Percentiles rank a stretch among this genome's conserved stretches.
Evolutionary conservation across 1,140 invertebrate species (phyloP).

Genomic region (Drosophila gunungcola): DNA sequence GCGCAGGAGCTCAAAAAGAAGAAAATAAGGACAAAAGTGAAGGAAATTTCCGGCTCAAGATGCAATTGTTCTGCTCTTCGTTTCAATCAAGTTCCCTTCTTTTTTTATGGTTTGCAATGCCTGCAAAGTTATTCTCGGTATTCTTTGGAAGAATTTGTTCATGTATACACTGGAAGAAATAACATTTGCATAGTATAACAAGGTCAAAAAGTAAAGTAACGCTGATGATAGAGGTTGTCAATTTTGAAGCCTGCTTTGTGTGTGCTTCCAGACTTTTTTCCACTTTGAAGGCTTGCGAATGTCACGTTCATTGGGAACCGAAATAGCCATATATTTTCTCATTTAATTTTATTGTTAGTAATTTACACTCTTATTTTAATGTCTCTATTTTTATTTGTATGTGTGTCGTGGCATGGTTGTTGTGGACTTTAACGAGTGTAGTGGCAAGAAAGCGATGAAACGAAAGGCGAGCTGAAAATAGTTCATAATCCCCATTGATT

Average conservation of each 20-base stretch:
- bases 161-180: background rate
- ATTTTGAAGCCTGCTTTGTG: no score
- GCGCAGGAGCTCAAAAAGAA: background rate
- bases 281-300: background rate
- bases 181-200: no score
- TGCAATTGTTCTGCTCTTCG: slow-evolving; percentile 11
- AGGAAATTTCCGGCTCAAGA: slow-evolving; percentile 15
- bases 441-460: slow-evolving; percentile 10
- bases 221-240: no score
- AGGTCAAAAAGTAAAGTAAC: no score
- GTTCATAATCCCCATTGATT: slow-evolving; percentile 76
- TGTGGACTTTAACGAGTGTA: background rate
- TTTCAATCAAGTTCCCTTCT: slow-evolving; percentile 3
- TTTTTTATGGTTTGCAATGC: slow-evolving; percentile 5
- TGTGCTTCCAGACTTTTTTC: background rate
- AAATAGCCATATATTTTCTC: background rate
- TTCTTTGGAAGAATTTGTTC: background rate
- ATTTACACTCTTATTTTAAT: background rate
- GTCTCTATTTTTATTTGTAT: background rate
- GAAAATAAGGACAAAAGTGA: background rate
- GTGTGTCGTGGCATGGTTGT: background rate
- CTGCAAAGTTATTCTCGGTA: background rate
- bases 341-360: background rate
- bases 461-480: slow-evolving; percentile 57
- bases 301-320: background rate